A percentile compares a stretch with the other conserved stretches of the same genome.
These are phyloP conservation scores for Perccottus glenii DNA, from an alignment of 2,113 vertebrate genomes.

Conservation along the genomic window DNA sequence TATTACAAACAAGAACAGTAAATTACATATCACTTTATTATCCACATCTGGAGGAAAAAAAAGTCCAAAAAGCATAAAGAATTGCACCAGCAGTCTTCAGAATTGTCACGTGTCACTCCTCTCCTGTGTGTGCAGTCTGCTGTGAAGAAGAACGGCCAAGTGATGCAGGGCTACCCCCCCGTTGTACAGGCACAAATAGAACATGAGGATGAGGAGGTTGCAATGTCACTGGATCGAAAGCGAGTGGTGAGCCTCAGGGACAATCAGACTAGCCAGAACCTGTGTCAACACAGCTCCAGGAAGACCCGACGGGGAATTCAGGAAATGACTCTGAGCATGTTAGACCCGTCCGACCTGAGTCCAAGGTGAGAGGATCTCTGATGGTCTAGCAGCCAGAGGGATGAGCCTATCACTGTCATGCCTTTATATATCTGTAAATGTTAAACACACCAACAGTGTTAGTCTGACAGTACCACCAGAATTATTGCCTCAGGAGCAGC, in stretches of 20 bases:
- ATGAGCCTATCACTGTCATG: too few relatives aligned
- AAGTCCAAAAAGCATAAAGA: too few relatives aligned
- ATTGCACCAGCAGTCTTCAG: too few relatives aligned
- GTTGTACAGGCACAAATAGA: conserved; percentile 49
- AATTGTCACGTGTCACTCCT: background rate
- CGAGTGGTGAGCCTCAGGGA: conserved; percentile 39
- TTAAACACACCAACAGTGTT: too few relatives aligned
- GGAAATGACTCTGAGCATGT: conserved; percentile 60
- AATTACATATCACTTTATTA: too few relatives aligned
- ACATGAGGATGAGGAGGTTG: conserved; percentile 35
- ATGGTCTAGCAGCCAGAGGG: background rate
- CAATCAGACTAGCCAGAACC: conserved; percentile 23
- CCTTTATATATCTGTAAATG: too few relatives aligned
- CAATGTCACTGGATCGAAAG: conserved; percentile 27
- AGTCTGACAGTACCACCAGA: too few relatives aligned
- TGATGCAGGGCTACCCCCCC: conserved; percentile 59
- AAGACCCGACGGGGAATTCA: conserved; percentile 51
- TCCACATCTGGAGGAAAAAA: too few relatives aligned
- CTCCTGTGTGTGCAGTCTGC: conserved; percentile 41
- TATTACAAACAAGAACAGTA: too few relatives aligned
- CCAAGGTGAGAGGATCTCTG: conserved; percentile 67
- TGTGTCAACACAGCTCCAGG: conserved; percentile 20
- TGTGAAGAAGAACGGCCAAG: conserved; percentile 62
- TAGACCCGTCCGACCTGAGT: conserved; percentile 76
- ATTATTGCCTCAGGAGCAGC: too few relatives aligned